Evolutionary conservation across 2,888 invertebrate species (phyloP).

Genomic region (Acrobasis consociella): DNA sequence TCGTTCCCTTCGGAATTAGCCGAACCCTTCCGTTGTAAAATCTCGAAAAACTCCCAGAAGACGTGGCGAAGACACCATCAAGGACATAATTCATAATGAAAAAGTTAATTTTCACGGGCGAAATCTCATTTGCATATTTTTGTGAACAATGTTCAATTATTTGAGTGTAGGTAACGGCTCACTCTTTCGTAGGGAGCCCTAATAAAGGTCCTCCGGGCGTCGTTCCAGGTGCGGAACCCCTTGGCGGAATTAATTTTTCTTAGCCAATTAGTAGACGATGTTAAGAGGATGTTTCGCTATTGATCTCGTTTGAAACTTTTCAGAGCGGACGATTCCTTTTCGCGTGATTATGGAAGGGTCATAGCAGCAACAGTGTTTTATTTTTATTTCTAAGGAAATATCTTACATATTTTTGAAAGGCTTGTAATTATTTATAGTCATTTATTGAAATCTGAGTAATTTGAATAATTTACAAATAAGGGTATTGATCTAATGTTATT

Average conservation of each 20-base stretch:
- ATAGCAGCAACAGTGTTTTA: neutral
- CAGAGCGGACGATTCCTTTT: neutral
- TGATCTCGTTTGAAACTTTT: constrained; percentile 45
- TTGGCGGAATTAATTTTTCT: constrained; percentile 80
- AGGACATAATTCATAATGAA: constrained; percentile 82
- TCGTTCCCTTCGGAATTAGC: constrained; percentile 47
- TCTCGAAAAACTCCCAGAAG: constrained; percentile 78
- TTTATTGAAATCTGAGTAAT: too few relatives aligned
- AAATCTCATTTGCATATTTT: constrained; percentile 79
- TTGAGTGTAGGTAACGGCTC: constrained; percentile 60
- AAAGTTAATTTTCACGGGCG: constrained; percentile 79
- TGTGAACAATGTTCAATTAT: constrained; percentile 73
- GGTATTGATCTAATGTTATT: too few relatives aligned
- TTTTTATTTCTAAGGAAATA: neutral
- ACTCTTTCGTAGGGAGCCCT: constrained; percentile 58
- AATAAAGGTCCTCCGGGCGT: constrained; percentile 66
- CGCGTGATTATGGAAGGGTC: neutral
- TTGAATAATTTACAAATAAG: too few relatives aligned
- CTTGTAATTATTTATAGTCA: too few relatives aligned
- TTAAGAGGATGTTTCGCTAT: constrained; percentile 57
- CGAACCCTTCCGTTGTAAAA: constrained; percentile 61
- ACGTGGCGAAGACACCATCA: constrained; percentile 68
- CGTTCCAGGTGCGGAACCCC: constrained; percentile 68
- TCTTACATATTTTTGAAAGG: neutral
- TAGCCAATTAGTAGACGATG: constrained; percentile 74